Conservation (phyloP, 2,797 vertebrate species). For the Eulemur rubriventer region DNA sequence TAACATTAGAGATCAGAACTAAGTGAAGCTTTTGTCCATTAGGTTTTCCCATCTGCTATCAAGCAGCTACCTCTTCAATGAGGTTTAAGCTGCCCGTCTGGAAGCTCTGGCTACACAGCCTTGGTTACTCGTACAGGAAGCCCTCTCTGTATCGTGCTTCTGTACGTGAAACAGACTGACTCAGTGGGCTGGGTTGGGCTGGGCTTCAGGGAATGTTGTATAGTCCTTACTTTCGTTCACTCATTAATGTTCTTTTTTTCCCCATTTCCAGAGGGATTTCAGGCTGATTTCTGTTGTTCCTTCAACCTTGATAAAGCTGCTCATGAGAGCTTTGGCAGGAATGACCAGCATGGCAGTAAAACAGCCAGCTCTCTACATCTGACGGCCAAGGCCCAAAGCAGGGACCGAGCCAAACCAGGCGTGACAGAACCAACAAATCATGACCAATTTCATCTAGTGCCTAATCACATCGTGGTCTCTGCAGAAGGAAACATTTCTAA, state of each 20-base stretch:
- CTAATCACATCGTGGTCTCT: slow-evolving; percentile 87
- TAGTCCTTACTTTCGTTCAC: too few relatives aligned
- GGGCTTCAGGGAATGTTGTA: not conserved
- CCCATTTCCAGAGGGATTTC: slow-evolving; percentile 91
- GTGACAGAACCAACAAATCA: slow-evolving; percentile 82
- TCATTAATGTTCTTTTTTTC: slow-evolving; percentile 19
- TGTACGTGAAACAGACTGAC: not conserved
- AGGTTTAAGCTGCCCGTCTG: not conserved
- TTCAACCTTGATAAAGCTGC: slow-evolving; percentile 84
- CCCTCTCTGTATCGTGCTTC: not conserved
- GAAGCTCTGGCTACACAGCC: not conserved
- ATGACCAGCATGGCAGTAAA: slow-evolving; percentile 81
- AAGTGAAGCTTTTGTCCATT: not conserved
- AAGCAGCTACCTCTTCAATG: not conserved
- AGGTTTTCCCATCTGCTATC: not conserved
- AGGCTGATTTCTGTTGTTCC: slow-evolving; percentile 97
- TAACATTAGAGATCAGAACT: not conserved
- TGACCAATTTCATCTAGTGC: slow-evolving; percentile 86
- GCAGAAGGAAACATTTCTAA: slow-evolving; percentile 83
- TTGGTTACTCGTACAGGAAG: not conserved
- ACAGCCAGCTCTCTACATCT: slow-evolving; percentile 76
- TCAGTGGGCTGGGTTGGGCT: not conserved
- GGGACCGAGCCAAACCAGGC: slow-evolving; percentile 83
- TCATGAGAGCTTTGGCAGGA: slow-evolving; percentile 81
- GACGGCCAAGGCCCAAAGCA: slow-evolving; percentile 79